Base-by-base conservation (phyloP, 2,888 invertebrate genomes). In the Drosophila nr. fundita region DNA sequence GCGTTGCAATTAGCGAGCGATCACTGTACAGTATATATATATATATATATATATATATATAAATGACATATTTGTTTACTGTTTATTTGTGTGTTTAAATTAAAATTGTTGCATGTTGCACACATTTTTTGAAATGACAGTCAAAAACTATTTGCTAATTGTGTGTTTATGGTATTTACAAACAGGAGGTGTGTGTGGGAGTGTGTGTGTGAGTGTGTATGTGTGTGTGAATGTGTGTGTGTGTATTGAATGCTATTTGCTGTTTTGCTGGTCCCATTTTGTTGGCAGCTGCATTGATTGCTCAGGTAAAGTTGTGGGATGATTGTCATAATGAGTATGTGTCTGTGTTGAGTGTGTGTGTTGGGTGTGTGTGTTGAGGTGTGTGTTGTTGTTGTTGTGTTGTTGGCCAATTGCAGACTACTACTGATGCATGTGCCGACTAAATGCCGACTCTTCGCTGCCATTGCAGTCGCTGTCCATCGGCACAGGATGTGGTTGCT, bases 401-500 rank as follows among this genome's bases (percentile, higher is more conserved):
- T 42, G n/a, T 11, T 49, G 24, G 45, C 24, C 15, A 45, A 24
- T 29, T 36, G 36, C n/a, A 2, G 27, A 42, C 73, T 45, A 42
- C 72, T 77, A 90, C 81, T 91, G 91, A 55, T 90, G 90, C 82
- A 85, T 90, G 32, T 80, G 89, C 32, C 83, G 45, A 45, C 45
- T 73, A 52, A 76, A 90, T 24, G 79, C 49, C 32, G 71, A 61
- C 30, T 83, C 85, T n/a, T 57, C 70, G 34, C 67, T 55, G 69
- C 67, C 68, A 55, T 68, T 68, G 48, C 67, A 67, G 27, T 67
- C 67, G 29, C 78, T 90, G 40, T 78, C 86, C 84, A 76, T 76
- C 52, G 76, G 76, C 65, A 76, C 75, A 38, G 76, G 61, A 15
- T 69, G 69, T 11, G 48, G 50, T 13, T 68, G 58, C 24, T 36